Base-by-base conservation (phyloP, 2,888 invertebrate species). In the Pseudeuparius sepicola region DNA sequence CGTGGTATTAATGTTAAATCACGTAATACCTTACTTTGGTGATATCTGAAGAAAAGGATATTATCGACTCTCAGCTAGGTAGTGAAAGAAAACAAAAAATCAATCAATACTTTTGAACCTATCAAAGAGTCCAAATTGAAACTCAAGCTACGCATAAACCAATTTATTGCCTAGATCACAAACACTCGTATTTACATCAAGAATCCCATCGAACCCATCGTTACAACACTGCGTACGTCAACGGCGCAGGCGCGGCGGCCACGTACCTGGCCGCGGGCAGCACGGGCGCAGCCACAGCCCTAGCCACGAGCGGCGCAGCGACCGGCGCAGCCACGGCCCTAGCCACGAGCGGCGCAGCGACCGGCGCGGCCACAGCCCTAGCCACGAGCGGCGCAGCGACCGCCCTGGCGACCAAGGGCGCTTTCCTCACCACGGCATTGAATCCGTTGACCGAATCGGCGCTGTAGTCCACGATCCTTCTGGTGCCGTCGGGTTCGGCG, bases 371-470 rank as follows among this genome's bases (percentile, higher is more conserved):
- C 4, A 42, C 39, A 12, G 44, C 42, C 2, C 44, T 41, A 28
- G 44, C 45, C 16, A 46, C 42, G 10, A 46, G 40, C n/a, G 50
- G 44, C 6, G 50, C 47, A 4, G 64, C 65, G 0, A 65, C 64
- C 45, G 68, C 68, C 11, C 40, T 36, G n/a, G 40, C 39, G 2
- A 63, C 65, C 41, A 57, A 51, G 1, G 75, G 73, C 34, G 71
- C 71, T 52, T 71, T 73, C 58, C 73, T 73, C 1, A 78, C 78
- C 18, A 75, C 68, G 7, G 75, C 75, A 57, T 75, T 75, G 62
- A 76, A 76, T 3, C 75, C 75, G 49, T 75, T 74, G 38, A 70
- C 63, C n/a, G 75, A 71, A 52, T 75, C 75, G 4, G 75, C 75
- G 6, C 73, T 73, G 57, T 76, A 76, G 46, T 75, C 73, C 3